phyloP scores from a whole-genome alignment of 2,797 vertebrate genomes.

The Spheniscus humboldti region DNA sequence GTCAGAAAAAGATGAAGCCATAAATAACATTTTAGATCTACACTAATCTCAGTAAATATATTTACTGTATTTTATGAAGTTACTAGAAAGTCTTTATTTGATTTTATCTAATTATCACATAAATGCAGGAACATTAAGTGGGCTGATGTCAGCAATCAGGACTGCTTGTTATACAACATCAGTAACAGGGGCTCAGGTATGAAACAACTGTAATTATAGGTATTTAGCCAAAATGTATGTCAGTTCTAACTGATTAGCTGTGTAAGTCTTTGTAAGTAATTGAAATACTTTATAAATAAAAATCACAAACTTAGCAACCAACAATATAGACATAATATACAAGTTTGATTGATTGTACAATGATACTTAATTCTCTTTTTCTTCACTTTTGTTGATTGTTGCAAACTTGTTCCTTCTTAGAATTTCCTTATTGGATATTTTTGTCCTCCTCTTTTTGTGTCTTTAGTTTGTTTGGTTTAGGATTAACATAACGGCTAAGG shows the following conservation, averaged over 20 bases:
- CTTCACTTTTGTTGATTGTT: not conserved
- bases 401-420: not conserved
- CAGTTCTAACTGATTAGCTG: slow-evolving; percentile 70
- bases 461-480: not conserved
- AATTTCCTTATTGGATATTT: not conserved
- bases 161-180: slow-evolving; percentile 75
- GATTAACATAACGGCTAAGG: not conserved
- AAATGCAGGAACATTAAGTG: slow-evolving; percentile 65
- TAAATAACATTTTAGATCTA: slow-evolving; percentile 31
- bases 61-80: slow-evolving; percentile 53
- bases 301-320: slow-evolving; percentile 60
- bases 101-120: slow-evolving; percentile 71
- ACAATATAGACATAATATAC: slow-evolving; percentile 21
- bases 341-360: slow-evolving; percentile 7
- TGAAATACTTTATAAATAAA: slow-evolving; percentile 74
- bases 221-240: slow-evolving; percentile 73
- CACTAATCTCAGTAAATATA: slow-evolving; percentile 11
- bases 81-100: slow-evolving; percentile 67
- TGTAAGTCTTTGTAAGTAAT: slow-evolving; percentile 66
- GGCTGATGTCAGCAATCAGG: slow-evolving; percentile 74
- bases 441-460: not conserved
- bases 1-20: slow-evolving; percentile 5
- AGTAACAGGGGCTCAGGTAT: slow-evolving; percentile 73
- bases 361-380: not conserved
- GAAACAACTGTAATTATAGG: slow-evolving; percentile 76